These are phyloP conservation scores for Protodeltote pygarga DNA, from an alignment of 2,888 invertebrate genomes.

Conservation along the genomic window DNA sequence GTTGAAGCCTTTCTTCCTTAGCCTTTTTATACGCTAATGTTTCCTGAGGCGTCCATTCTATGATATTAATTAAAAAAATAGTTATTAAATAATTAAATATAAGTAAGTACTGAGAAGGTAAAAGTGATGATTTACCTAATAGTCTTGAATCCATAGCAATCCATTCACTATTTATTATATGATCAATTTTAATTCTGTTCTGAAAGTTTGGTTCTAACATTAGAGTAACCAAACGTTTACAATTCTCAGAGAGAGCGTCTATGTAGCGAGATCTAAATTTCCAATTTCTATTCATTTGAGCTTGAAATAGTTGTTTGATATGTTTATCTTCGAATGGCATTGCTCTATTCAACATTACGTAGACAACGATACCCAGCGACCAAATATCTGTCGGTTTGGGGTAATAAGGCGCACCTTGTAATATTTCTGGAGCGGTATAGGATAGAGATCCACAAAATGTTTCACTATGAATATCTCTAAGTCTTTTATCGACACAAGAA, in stretches of 20 bases:
- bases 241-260: slow-evolving; percentile 85
- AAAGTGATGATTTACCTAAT: slow-evolving; percentile 72
- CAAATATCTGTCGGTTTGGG: slow-evolving; percentile 92
- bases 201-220: slow-evolving; percentile 90
- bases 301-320: slow-evolving; percentile 89
- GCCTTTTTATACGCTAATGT: slow-evolving; percentile 74
- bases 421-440: slow-evolving; percentile 95
- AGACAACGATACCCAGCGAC: slow-evolving; percentile 93
- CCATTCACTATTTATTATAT: slow-evolving; percentile 87
- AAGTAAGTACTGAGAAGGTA: too few relatives aligned
- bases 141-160: slow-evolving; percentile 89
- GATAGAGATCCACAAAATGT: slow-evolving; percentile 95
- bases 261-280: slow-evolving; percentile 89
- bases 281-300: slow-evolving; percentile 88
- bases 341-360: slow-evolving; percentile 93
- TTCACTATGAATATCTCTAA: slow-evolving; percentile 87
- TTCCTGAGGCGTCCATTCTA: slow-evolving; percentile 80
- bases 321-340: slow-evolving; percentile 95
- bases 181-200: slow-evolving; percentile 87
- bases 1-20: slow-evolving; percentile 65
- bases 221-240: slow-evolving; percentile 87
- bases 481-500: slow-evolving; percentile 72
- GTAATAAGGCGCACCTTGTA: slow-evolving; percentile 91
- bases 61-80: slow-evolving; percentile 25
- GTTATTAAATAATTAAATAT: too few relatives aligned